Evolutionary conservation across 2,113 vertebrate species (phyloP).

Genomic region (Lasiurus cinereus): DNA sequence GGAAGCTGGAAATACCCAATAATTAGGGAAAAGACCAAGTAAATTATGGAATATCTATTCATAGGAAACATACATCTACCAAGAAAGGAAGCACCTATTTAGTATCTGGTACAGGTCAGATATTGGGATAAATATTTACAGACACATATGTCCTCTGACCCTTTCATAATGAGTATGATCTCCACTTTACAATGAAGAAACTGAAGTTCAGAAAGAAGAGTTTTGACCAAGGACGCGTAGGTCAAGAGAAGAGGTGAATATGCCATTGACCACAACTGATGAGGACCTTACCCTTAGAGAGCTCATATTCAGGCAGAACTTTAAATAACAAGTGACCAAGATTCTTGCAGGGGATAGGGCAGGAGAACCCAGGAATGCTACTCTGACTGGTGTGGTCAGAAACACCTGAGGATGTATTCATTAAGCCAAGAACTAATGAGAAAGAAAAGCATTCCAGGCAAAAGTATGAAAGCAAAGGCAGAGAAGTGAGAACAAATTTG

Average conservation of each 20-base stretch:
- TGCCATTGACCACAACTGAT: neutral
- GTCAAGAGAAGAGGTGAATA: conserved; percentile 36
- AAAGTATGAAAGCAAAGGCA: neutral
- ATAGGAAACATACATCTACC: neutral
- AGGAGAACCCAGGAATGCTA: neutral
- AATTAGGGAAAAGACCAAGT: neutral
- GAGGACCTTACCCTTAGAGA: neutral
- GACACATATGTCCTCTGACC: neutral
- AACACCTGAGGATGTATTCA: neutral
- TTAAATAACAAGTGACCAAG: conserved; percentile 17
- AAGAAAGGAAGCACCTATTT: neutral
- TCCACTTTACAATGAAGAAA: conserved; percentile 45
- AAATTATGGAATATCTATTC: neutral
- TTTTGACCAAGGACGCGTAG: neutral
- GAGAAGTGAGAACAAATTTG: neutral
- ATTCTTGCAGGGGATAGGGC: neutral
- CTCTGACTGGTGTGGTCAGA: neutral
- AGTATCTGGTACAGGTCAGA: neutral
- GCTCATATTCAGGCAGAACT: neutral
- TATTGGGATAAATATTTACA: neutral
- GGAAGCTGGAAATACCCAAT: neutral
- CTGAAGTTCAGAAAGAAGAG: conserved; percentile 1
- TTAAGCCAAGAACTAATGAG: conserved; percentile 30
- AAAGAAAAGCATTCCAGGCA: conserved; percentile 15
- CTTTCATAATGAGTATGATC: neutral